These are phyloP conservation scores for Phortica okadai DNA, from an alignment of 2,888 invertebrate genomes.

Conservation along the genomic window DNA sequence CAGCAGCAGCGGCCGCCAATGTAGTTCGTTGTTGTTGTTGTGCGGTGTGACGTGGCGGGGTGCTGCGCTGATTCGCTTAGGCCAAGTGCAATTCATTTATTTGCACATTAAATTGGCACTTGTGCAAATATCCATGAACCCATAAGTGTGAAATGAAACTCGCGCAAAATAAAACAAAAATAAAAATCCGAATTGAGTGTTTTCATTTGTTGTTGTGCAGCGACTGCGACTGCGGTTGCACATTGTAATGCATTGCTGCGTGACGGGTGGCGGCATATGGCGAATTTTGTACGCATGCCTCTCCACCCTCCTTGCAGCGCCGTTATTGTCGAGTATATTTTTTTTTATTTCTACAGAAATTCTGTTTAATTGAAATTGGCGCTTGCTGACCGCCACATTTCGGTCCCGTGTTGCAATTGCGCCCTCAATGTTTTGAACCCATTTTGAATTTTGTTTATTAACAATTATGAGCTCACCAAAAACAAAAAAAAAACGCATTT, in stretches of 20 bases:
- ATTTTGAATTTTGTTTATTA: slow-evolving; percentile 60
- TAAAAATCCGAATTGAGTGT: too few species aligned
- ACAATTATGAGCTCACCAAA: slow-evolving; percentile 42
- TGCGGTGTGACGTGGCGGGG: slow-evolving; percentile 35
- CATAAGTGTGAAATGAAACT: not conserved
- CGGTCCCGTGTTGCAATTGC: too few species aligned
- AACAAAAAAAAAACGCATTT: slow-evolving; percentile 44
- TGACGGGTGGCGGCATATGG: not conserved
- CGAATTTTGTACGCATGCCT: not conserved
- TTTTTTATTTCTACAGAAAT: slow-evolving; percentile 21
- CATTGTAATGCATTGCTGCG: not conserved
- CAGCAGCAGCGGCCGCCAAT: slow-evolving; percentile 34
- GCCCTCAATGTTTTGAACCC: not conserved
- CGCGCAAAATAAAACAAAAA: too few species aligned
- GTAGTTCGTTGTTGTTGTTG: not conserved
- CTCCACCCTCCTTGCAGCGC: too few species aligned
- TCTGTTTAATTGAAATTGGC: slow-evolving; percentile 71
- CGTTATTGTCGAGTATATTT: not conserved
- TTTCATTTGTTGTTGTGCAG: too few species aligned
- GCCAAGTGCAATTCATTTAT: slow-evolving; percentile 55
- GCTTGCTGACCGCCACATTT: slow-evolving; percentile 45
- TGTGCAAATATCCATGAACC: slow-evolving; percentile 16
- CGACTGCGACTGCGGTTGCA: too few species aligned
- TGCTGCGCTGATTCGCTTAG: slow-evolving; percentile 20
- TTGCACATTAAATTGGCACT: slow-evolving; percentile 48